Evolutionary conservation across 2,797 vertebrate species (phyloP).

Genomic region (Fringilla coelebs): DNA sequence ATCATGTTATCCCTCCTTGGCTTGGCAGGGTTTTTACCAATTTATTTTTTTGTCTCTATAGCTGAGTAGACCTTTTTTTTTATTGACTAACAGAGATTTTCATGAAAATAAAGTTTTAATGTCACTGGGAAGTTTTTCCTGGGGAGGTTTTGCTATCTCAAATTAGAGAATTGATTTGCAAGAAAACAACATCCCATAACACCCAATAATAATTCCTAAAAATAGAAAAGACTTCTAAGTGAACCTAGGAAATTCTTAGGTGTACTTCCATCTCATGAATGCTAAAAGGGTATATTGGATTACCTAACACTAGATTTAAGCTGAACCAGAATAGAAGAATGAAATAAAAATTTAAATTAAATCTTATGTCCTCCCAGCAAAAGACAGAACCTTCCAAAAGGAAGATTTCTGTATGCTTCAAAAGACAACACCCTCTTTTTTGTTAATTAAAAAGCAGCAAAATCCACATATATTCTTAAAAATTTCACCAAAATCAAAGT

Average conservation of each 20-base stretch:
- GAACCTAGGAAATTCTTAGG: neutral
- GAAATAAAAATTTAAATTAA: neutral
- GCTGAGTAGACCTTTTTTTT: neutral
- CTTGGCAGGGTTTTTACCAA: neutral
- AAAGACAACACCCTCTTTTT: neutral
- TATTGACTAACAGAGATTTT: neutral
- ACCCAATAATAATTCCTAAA: neutral
- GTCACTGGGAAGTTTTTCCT: neutral
- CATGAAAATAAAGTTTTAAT: neutral
- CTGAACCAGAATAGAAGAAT: neutral
- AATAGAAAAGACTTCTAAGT: neutral
- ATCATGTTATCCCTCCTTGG: neutral
- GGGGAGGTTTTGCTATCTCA: neutral
- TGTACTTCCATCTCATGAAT: neutral
- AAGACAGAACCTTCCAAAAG: neutral
- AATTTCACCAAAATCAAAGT: neutral
- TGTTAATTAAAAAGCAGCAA: neutral
- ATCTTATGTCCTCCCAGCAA: neutral
- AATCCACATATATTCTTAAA: neutral
- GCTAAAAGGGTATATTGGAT: neutral
- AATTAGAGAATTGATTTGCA: neutral
- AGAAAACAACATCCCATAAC: neutral
- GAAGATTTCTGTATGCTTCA: neutral
- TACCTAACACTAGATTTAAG: neutral
- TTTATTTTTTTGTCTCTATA: neutral